These are phyloP conservation scores for Callosobruchus maculatus DNA, from an alignment of 2,888 invertebrate species.

Conservation along the genomic window DNA sequence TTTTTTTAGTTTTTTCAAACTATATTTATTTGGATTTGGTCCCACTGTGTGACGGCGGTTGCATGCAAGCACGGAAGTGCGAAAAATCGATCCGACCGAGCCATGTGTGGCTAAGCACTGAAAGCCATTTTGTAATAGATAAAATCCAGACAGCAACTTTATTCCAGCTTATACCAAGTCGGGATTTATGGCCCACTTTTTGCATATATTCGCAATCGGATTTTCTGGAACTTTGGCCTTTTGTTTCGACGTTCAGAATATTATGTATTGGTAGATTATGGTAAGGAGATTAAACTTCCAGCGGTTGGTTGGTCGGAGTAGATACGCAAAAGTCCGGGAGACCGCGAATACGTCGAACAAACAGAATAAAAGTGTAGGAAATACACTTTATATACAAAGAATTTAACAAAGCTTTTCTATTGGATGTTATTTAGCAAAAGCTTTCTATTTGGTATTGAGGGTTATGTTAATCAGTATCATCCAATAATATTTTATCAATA, in stretches of 20 bases:
- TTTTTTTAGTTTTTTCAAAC: no score
- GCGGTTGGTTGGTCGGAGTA: neutral
- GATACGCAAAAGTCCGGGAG: neutral
- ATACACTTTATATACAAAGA: no score
- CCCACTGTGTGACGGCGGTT: neutral
- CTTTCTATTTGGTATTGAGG: no score
- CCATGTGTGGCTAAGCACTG: neutral
- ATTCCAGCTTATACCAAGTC: neutral
- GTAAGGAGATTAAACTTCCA: neutral
- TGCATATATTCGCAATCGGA: neutral
- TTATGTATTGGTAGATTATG: neutral
- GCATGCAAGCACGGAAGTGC: neutral
- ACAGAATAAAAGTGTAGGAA: no score
- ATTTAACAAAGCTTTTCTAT: no score
- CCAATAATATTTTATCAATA: no score
- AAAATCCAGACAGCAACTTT: neutral
- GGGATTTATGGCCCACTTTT: neutral
- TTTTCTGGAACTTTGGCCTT: neutral
- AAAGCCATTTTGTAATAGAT: neutral
- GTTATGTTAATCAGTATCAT: no score
- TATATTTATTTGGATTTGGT: no score
- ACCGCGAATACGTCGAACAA: conserved; percentile 5
- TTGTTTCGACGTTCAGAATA: neutral
- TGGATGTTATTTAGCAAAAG: no score
- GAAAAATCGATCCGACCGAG: neutral